Percentiles rank a stretch among this genome's conserved stretches.
phyloP scores from a whole-genome alignment of 2,797 vertebrate genomes.

The Denticeps clupeoides region DNA sequence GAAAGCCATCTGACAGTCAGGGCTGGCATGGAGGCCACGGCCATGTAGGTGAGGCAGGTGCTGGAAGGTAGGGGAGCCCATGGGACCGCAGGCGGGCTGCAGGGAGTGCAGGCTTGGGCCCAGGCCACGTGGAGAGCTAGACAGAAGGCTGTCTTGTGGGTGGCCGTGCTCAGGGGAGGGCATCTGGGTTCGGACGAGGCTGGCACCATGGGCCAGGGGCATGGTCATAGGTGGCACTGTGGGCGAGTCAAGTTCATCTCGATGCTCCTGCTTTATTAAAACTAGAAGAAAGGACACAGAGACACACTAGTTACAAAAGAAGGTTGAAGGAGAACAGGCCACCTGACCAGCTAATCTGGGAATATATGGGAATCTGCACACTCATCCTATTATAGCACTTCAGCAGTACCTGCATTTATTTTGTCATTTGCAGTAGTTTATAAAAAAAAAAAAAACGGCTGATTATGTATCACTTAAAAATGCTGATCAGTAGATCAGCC shows the following conservation, averaged over 20 bases:
- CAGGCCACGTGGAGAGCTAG: slow-evolving; percentile 72
- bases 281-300: slow-evolving; percentile 53
- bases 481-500: too few species aligned
- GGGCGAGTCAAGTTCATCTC: slow-evolving; percentile 81
- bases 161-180: slow-evolving; percentile 80
- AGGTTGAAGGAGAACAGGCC: slow-evolving; percentile 4
- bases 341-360: not conserved
- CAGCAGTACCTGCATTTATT: not conserved
- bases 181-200: slow-evolving; percentile 67
- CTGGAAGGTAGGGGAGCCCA: slow-evolving; percentile 74
- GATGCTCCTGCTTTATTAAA: slow-evolving; percentile 87
- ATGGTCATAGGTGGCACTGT: slow-evolving; percentile 63
- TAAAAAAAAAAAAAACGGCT: not conserved
- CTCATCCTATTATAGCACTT: not conserved
- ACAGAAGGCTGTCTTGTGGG: slow-evolving; percentile 71
- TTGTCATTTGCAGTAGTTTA: not conserved
- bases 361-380: not conserved
- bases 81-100: slow-evolving; percentile 59
- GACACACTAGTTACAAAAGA: not conserved
- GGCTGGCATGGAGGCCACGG: slow-evolving; percentile 66
- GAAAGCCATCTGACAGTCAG: slow-evolving; percentile 85
- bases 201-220: slow-evolving; percentile 58
- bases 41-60: slow-evolving; percentile 80
- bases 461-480: slow-evolving; percentile 16
- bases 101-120: slow-evolving; percentile 62